Conservation (phyloP, 2,113 vertebrate species). For the pig (Sus scrofa) region T2T-Sscrofa CM000816.6:39208001-39208500, state of each 20-base stretch:
- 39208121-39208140: not conserved
- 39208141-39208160: not conserved
- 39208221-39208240: slow-evolving; percentile 20
- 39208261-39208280: slow-evolving; percentile 37
- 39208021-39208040: not conserved
- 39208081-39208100: not conserved
- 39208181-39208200: not conserved
- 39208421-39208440: not conserved
- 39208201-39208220: not conserved
- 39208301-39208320: not conserved
- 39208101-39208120: not conserved
- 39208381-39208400: not conserved
- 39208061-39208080: not conserved
- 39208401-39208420: not conserved
- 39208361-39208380: not conserved
- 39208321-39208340: not conserved
- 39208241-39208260: not conserved
- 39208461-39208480: not conserved
- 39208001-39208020: not conserved
- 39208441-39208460: not conserved
- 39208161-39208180: not conserved
- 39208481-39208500: not conserved
- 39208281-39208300: not conserved
- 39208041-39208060: not conserved
- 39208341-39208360: not conserved